Percentiles rank a stretch among this genome's conserved stretches.
These are phyloP conservation scores for Colius striatus DNA, from an alignment of 2,113 vertebrate genomes.

Conservation along the genomic window DNA sequence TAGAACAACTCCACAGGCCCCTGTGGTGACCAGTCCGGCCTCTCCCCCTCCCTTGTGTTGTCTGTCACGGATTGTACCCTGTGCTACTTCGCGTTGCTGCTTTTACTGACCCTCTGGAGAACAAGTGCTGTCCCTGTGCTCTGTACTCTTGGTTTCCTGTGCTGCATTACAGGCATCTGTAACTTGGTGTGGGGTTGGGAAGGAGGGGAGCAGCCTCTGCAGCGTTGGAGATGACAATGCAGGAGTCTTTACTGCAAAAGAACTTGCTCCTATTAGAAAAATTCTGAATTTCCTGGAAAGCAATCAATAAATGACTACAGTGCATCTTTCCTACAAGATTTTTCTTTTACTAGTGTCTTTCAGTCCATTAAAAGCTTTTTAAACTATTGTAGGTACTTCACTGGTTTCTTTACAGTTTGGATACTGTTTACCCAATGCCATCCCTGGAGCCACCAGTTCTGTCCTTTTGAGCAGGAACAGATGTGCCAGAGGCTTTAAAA, in stretches of 20 bases:
- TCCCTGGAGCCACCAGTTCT: not conserved
- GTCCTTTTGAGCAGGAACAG: not conserved
- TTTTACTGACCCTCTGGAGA: conserved; percentile 13
- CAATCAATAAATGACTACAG: conserved; percentile 73
- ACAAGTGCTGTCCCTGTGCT: conserved; percentile 15
- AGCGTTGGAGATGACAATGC: not conserved
- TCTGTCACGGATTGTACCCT: not conserved
- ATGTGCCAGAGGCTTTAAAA: not conserved
- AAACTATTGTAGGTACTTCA: not conserved
- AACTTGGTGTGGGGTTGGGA: not conserved
- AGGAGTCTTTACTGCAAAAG: conserved; percentile 23
- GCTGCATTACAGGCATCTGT: not conserved
- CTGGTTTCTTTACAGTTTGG: not conserved
- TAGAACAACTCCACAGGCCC: not conserved
- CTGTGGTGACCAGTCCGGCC: not conserved
- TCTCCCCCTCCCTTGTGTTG: not conserved
- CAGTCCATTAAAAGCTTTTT: conserved; percentile 62
- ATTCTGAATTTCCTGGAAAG: conserved; percentile 57
- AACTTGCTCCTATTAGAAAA: conserved; percentile 47
- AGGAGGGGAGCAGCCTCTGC: not conserved
- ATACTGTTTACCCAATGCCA: rapidly evolving
- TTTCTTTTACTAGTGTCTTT: conserved; percentile 58
- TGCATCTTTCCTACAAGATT: conserved; percentile 57
- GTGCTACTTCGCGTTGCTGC: not conserved
- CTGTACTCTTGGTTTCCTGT: not conserved